Conservation (phyloP, 2,888 invertebrate species). For the Tiphia femorata region DNA sequence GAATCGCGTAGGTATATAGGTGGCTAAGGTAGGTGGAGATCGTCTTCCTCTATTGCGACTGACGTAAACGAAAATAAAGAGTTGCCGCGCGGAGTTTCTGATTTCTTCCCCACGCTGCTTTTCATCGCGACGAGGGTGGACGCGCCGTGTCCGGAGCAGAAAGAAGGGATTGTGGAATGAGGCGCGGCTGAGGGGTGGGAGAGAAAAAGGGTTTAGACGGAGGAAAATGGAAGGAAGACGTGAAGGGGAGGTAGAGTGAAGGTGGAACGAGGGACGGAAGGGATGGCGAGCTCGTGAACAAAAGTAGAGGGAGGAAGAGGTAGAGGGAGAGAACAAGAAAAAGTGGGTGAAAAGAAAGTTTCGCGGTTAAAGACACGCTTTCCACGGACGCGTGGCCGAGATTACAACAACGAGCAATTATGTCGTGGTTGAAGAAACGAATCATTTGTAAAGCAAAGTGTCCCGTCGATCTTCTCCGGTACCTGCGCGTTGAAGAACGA, state of each 20-base stretch:
- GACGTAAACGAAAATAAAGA: slow-evolving; percentile 31
- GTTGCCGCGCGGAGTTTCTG: slow-evolving; percentile 19
- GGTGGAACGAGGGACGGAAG: neutral
- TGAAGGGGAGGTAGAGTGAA: neutral
- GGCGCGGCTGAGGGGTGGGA: neutral
- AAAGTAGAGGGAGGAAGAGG: slow-evolving; percentile 1
- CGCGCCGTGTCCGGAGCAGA: slow-evolving; percentile 12
- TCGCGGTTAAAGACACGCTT: slow-evolving; percentile 22
- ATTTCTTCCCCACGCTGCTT: slow-evolving; percentile 15
- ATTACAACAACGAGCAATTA: slow-evolving; percentile 36
- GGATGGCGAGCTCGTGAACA: neutral
- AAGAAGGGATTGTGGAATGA: slow-evolving; percentile 3
- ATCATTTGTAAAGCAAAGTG: slow-evolving; percentile 51
- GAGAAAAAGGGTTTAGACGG: neutral
- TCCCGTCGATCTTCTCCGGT: slow-evolving; percentile 1
- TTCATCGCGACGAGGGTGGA: slow-evolving; percentile 10
- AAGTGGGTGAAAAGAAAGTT: slow-evolving; percentile 5
- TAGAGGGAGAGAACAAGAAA: neutral
- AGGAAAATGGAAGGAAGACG: neutral
- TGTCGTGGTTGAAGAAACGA: slow-evolving; percentile 33
- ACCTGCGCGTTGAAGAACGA: neutral
- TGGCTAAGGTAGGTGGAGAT: slow-evolving; percentile 1
- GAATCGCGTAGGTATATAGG: neutral
- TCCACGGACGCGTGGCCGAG: slow-evolving; percentile 16
- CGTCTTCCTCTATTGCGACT: slow-evolving; percentile 10